Evolutionary conservation across 2,797 vertebrate genomes (phyloP).

Genomic region (Hafferia zeledoni): DNA sequence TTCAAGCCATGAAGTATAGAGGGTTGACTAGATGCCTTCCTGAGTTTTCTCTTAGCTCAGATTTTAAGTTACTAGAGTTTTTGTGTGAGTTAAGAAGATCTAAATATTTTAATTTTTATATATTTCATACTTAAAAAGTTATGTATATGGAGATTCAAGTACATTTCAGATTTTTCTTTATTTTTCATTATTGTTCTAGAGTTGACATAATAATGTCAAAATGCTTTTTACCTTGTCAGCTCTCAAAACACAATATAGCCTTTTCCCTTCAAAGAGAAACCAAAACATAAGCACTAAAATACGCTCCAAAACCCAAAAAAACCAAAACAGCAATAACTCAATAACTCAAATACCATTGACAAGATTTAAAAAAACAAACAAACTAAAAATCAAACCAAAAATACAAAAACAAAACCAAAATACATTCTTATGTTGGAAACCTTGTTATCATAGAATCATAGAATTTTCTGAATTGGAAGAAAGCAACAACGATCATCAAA

Average conservation of each 20-base stretch:
- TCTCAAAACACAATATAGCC: not conserved
- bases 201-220: not conserved
- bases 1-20: not conserved
- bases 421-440: not conserved
- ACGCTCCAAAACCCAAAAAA: not conserved
- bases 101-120: not conserved
- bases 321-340: accelerated
- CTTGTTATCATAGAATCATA: too few relatives aligned
- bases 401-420: not conserved
- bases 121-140: accelerated
- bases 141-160: not conserved
- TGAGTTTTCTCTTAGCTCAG: not conserved
- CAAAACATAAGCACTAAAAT: accelerated
- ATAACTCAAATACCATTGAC: not conserved
- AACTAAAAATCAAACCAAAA: not conserved
- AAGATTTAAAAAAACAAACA: not conserved
- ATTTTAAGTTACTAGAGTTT: not conserved
- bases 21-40: accelerated
- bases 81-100: not conserved
- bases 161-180: not conserved
- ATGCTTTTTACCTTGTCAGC: not conserved
- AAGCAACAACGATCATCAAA: not conserved
- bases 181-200: not conserved
- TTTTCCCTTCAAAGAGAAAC: not conserved
- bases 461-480: not conserved